Evolutionary conservation across 2,797 vertebrate species (phyloP).

Genomic region (Sebastes oblongus): DNA sequence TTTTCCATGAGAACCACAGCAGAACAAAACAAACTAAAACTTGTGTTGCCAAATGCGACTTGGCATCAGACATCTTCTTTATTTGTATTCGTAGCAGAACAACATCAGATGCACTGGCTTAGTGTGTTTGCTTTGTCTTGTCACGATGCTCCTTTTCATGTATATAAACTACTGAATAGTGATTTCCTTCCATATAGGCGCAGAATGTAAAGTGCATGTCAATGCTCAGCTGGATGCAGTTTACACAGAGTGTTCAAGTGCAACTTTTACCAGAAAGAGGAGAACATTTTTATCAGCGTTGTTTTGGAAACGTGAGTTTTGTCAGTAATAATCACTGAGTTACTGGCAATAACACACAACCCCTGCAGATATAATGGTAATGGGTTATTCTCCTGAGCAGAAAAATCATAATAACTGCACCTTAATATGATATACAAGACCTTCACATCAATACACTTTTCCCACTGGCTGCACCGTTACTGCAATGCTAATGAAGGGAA

Average conservation of each 20-base stretch:
- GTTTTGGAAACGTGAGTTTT: constrained; percentile 7
- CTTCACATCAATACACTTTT: constrained; percentile 14
- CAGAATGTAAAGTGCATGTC: background rate
- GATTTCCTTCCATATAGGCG: background rate
- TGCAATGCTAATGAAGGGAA: constrained; percentile 47
- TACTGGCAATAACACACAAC: constrained; percentile 3
- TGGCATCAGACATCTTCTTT: background rate
- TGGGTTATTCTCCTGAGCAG: constrained; percentile 29
- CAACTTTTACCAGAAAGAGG: background rate
- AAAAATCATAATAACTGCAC: constrained; percentile 20
- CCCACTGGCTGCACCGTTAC: constrained; percentile 31
- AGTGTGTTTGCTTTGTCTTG: background rate
- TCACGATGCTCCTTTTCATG: background rate
- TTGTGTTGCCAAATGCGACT: background rate
- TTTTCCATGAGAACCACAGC: background rate
- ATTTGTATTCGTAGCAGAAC: background rate
- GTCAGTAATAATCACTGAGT: background rate
- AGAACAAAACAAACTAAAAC: background rate
- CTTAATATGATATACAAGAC: constrained; percentile 35
- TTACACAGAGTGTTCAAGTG: background rate
- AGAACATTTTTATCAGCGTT: background rate
- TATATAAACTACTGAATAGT: background rate
- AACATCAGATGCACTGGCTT: background rate
- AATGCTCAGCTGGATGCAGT: background rate
- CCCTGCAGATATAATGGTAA: constrained; percentile 23